Conservation (phyloP, 2,113 vertebrate species). For the Brachirus orientalis region DNA sequence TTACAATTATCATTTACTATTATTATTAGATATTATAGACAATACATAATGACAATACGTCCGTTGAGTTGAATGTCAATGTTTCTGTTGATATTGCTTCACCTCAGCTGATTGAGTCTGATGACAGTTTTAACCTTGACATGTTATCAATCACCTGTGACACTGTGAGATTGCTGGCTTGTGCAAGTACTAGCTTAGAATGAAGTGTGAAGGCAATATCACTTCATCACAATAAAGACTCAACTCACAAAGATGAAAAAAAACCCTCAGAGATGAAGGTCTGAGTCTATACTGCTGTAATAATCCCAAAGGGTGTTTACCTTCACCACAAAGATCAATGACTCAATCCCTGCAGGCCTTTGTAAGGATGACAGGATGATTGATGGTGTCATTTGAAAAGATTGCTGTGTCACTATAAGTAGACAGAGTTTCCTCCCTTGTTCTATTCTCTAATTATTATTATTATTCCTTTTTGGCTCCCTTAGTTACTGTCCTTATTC, state of each 20-base stretch:
- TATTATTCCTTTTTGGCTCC: not conserved
- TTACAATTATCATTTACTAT: not conserved
- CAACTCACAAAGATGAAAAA: constrained; percentile 8
- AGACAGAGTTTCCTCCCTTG: not conserved
- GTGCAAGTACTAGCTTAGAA: constrained; percentile 3
- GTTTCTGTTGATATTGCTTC: constrained; percentile 25
- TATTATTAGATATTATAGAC: not conserved
- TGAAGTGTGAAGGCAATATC: constrained; percentile 31
- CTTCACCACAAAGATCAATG: constrained; percentile 26
- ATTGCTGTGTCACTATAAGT: constrained; percentile 2
- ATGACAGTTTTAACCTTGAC: constrained; percentile 33
- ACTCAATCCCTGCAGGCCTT: constrained; percentile 10
- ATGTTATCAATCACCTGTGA: constrained; percentile 43
- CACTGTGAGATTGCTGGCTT: constrained; percentile 10
- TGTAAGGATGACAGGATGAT: constrained; percentile 36
- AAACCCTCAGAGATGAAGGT: constrained; percentile 12
- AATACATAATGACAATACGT: not conserved
- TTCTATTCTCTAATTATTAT: no score
- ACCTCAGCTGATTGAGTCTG: constrained; percentile 28
- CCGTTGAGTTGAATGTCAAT: constrained; percentile 26
- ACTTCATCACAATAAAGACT: constrained; percentile 39
- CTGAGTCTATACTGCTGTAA: constrained; percentile 21
- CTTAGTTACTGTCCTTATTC: not conserved
- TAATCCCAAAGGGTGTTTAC: constrained; percentile 47
- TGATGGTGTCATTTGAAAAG: constrained; percentile 30